Conservation (phyloP, 1,140 invertebrate species). For the Bombus consobrinus region DNA sequence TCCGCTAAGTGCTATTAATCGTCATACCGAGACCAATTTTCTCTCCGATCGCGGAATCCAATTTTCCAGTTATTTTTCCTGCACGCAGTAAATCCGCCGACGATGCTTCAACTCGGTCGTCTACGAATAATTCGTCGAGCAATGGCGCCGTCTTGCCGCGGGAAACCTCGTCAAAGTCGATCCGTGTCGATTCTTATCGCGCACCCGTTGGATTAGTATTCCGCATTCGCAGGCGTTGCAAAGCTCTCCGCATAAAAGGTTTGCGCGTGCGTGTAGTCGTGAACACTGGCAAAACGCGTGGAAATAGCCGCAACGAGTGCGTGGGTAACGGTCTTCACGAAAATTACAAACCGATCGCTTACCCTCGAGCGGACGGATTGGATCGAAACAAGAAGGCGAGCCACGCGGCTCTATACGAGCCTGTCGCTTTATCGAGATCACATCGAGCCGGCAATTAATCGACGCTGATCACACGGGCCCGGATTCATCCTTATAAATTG, state of each 20-base stretch:
- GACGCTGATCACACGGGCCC: constrained; percentile 50
- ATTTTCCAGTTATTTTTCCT: constrained; percentile 12
- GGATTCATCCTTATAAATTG: constrained; percentile 56
- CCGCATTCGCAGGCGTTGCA: not conserved
- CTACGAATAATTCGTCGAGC: not conserved
- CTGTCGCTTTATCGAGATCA: constrained; percentile 51
- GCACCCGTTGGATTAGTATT: constrained; percentile 27
- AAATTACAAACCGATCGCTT: constrained; percentile 53
- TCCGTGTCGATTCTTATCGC: not conserved
- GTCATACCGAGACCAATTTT: not conserved
- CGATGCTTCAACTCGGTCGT: not conserved
- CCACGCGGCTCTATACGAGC: not conserved
- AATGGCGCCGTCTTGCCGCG: not conserved
- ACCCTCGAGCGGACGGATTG: constrained; percentile 15
- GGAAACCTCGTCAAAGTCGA: not conserved
- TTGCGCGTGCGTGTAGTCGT: constrained; percentile 19
- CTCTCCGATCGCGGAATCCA: not conserved
- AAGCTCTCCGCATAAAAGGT: constrained; percentile 11
- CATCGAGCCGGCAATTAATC: constrained; percentile 64
- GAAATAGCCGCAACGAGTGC: constrained; percentile 34
- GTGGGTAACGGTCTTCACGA: constrained; percentile 55
- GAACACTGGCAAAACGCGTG: constrained; percentile 9
- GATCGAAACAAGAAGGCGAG: constrained; percentile 9
- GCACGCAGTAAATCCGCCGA: not conserved
- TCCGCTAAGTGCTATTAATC: constrained; percentile 12